A percentile compares a stretch with the other conserved stretches of the same genome.
Conservation (phyloP, 1,140 invertebrate genomes). For the Anagrus nilaparvatae region DNA sequence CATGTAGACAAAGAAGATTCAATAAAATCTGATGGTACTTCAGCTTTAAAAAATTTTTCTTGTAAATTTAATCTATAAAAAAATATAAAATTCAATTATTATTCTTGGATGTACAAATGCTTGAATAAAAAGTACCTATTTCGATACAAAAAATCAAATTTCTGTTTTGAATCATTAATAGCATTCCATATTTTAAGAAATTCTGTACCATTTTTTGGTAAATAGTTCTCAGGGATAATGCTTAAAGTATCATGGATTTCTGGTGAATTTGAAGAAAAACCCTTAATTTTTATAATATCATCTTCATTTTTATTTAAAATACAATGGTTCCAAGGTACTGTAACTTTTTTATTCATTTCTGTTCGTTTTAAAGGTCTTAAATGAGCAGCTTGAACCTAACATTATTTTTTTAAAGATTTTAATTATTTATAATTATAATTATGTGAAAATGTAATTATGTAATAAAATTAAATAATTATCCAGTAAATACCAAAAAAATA, state of each 20-base stretch:
- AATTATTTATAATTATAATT: not conserved
- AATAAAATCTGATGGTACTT: slow-evolving; percentile 25
- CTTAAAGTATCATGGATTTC: too few relatives aligned
- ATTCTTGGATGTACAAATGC: not conserved
- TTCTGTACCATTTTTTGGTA: slow-evolving; percentile 11
- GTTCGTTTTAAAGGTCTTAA: slow-evolving; percentile 26
- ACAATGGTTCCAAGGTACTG: slow-evolving; percentile 23
- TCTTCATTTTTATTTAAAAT: not conserved
- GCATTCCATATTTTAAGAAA: slow-evolving; percentile 17
- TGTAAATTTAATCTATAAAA: slow-evolving; percentile 17
- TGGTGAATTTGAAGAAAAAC: too few relatives aligned
- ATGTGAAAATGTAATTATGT: too few relatives aligned
- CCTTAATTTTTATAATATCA: too few relatives aligned
- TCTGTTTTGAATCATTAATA: slow-evolving; percentile 8
- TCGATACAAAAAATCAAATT: slow-evolving; percentile 15
- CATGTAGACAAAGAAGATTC: slow-evolving; percentile 17
- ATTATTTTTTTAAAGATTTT: not conserved
- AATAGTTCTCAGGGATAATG: not conserved
- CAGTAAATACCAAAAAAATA: not conserved
- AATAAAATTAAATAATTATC: too few relatives aligned
- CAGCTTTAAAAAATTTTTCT: slow-evolving; percentile 20
- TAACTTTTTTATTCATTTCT: slow-evolving; percentile 19
- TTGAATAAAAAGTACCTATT: slow-evolving; percentile 13
- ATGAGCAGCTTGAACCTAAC: slow-evolving; percentile 36
- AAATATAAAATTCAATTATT: slow-evolving; percentile 9